Conservation (phyloP, 2,888 invertebrate species). For the Troides helena region DNA sequence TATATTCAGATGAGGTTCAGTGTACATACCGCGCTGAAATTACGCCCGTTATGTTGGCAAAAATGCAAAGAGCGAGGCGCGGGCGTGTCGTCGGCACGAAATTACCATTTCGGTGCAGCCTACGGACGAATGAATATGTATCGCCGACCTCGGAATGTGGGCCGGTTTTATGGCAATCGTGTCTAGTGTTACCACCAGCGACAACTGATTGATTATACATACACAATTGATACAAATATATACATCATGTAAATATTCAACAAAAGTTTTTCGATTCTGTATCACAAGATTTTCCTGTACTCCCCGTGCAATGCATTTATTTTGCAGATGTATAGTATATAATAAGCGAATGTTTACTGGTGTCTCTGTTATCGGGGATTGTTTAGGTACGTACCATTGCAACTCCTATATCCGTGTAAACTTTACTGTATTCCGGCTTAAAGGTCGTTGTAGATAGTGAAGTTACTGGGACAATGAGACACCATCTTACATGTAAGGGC, state of each 20-base stretch:
- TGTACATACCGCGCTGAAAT: constrained; percentile 32
- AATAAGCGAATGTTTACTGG: too few species aligned
- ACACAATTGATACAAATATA: not conserved
- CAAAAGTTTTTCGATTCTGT: too few species aligned
- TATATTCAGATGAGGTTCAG: constrained; percentile 13
- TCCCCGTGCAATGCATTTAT: too few species aligned
- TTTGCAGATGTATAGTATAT: too few species aligned
- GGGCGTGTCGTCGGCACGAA: constrained; percentile 66
- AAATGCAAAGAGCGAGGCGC: constrained; percentile 65
- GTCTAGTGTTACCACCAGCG: constrained; percentile 31
- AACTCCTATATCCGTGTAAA: too few species aligned
- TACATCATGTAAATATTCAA: not conserved
- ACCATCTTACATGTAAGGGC: too few species aligned
- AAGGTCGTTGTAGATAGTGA: too few species aligned
- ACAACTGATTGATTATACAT: not conserved
- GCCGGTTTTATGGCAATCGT: constrained; percentile 57
- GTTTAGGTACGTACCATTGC: too few species aligned
- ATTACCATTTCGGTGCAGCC: constrained; percentile 71
- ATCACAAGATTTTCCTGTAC: too few species aligned
- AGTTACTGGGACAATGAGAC: too few species aligned
- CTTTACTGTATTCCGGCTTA: too few species aligned
- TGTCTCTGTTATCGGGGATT: too few species aligned
- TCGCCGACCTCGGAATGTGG: constrained; percentile 54
- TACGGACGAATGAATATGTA: constrained; percentile 73
- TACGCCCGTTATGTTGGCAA: constrained; percentile 50